Percentiles rank a stretch among this genome's conserved stretches.
Conservation (phyloP, 2,797 vertebrate genomes). For the Picus viridis region DNA sequence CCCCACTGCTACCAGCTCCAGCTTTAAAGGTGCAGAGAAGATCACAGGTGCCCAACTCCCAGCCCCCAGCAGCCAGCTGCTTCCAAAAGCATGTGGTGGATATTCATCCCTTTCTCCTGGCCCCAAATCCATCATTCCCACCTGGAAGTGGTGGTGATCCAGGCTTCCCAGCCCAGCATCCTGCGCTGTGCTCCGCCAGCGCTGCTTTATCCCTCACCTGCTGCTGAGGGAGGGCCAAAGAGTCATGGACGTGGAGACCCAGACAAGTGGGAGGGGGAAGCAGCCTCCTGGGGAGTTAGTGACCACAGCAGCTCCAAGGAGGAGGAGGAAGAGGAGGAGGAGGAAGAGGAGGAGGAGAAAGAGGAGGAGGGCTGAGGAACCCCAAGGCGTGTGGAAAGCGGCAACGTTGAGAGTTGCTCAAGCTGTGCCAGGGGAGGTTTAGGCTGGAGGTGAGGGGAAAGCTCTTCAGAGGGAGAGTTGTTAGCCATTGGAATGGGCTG, state of each 20-base stretch:
- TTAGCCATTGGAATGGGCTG: no score
- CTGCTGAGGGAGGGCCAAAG: constrained; percentile 50
- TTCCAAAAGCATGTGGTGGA: neutral
- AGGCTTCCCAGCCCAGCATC: constrained; percentile 1
- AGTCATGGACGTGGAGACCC: constrained; percentile 45
- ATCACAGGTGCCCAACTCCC: neutral
- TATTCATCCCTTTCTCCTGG: constrained; percentile 12
- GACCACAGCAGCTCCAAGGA: constrained; percentile 22
- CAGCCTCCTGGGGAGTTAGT: constrained; percentile 41
- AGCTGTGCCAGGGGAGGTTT: no score
- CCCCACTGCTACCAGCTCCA: neutral
- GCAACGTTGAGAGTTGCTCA: neutral
- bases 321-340: neutral
- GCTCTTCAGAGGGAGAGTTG: no score
- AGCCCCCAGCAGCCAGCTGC: neutral
- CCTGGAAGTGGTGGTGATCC: constrained; percentile 27
- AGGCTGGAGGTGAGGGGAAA: no score
- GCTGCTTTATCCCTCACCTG: constrained; percentile 15
- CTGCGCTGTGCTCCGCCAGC: constrained; percentile 29
- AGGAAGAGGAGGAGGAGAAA: no score
- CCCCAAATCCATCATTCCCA: constrained; percentile 40
- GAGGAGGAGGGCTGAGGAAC: neutral
- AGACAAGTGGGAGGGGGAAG: constrained; percentile 62
- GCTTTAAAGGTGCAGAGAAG: neutral
- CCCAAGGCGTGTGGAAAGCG: neutral